Evolutionary conservation across 2,888 invertebrate species (phyloP).

Genomic region (Habroteleia sp.): DNA sequence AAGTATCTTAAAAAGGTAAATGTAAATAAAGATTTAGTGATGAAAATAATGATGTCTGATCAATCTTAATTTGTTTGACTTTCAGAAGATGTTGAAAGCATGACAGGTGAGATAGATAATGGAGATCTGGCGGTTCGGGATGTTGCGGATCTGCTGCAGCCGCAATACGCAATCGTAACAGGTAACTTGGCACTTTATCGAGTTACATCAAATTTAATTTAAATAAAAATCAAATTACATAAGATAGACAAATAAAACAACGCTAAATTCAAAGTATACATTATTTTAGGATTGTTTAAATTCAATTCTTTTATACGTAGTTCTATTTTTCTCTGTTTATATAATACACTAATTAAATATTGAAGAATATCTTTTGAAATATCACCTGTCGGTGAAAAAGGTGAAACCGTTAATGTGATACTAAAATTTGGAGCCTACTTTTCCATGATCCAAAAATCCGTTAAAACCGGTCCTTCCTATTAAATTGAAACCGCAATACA

Average conservation of each 20-base stretch:
- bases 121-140: constrained; percentile 87
- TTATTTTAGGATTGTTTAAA: too few species aligned
- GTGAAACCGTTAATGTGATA: constrained; percentile 48
- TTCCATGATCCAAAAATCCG: constrained; percentile 60
- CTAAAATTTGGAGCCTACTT: constrained; percentile 58
- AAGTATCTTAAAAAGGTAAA: too few species aligned
- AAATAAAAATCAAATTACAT: too few species aligned
- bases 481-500: constrained; percentile 39
- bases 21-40: not conserved
- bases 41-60: constrained; percentile 13
- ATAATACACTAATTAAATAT: too few species aligned
- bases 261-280: too few species aligned
- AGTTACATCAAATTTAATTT: too few species aligned
- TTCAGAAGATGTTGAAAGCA: constrained; percentile 81
- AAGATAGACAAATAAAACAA: too few species aligned
- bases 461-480: constrained; percentile 66
- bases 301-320: too few species aligned
- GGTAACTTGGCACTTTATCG: too few species aligned
- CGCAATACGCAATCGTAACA: constrained; percentile 94
- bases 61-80: constrained; percentile 60
- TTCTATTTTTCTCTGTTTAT: too few species aligned
- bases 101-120: constrained; percentile 83
- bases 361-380: not conserved
- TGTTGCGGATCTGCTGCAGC: constrained; percentile 92
- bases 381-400: constrained; percentile 19